Evolutionary conservation across 2,113 vertebrate species (phyloP), one percentile per base, ranked within the genome.

Genomic region (Caranx ignobilis): DNA sequence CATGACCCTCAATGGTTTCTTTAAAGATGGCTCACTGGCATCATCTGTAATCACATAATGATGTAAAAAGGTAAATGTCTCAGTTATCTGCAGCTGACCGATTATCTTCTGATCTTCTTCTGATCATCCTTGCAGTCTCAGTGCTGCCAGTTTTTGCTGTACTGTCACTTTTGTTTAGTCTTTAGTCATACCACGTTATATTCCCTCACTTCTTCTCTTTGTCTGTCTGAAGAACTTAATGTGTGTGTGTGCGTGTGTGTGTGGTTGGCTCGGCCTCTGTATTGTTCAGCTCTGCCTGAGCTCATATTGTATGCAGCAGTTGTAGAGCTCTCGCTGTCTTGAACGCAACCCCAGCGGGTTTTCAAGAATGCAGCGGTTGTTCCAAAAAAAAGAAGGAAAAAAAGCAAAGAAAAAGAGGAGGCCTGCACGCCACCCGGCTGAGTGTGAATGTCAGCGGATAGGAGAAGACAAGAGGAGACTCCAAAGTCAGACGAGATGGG

Each of bases 341-440:
- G 67, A 86, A 79, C 34, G 34, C 74, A 77, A 59, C 71, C 84
- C 77, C 76, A 6, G 64, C 5, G 79, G 86, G 79, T 79, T 84
- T 84, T 88, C 35, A 86, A 79, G 79, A 87, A 92, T 87, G 87
- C 86, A 83, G 82, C 11, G 61, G 71, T 75, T 55, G 75, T 77
- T 92, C 84, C 90, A 84, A 78, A 80, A 80, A 79, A 63, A 54
- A 5, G 57, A 70, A 39, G 71, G 63, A 35, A 59, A 35, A 41
- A 11, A 43, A 43, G 43, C 16, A 10, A 15, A 50, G 62, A 54
- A 32, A 18, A 35, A 3, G 11, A 13, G 43, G 39, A 54, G 62
- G 56, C 21, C 43, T 77, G 79, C 69, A 70, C 6, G 63, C 68
- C 57, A 84, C 71, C 81, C 77, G 65, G 56, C 81, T 66, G 75